A percentile compares a stretch with the other conserved stretches of the same genome.
Conservation (phyloP, 2,888 invertebrate species). For the Hypomecis atomaria region DNA sequence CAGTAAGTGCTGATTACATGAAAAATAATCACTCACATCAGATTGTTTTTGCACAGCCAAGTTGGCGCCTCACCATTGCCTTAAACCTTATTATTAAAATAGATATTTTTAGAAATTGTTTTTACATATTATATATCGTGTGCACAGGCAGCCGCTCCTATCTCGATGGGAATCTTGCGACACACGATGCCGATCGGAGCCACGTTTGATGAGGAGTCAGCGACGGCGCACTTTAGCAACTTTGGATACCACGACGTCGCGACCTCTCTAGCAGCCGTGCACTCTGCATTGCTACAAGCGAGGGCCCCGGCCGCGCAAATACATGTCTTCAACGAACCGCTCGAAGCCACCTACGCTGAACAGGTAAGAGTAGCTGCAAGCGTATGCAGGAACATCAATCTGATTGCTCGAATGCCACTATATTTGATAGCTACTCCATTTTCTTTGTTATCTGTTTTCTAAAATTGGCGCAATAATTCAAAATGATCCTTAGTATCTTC, state of each 20-base stretch:
- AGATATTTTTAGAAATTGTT: too few species aligned
- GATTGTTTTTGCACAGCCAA: too few species aligned
- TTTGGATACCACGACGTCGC: slow-evolving; percentile 91
- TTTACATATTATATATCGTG: neutral
- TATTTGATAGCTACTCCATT: too few species aligned
- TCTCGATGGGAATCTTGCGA: slow-evolving; percentile 73
- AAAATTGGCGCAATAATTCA: too few species aligned
- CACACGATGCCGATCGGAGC: slow-evolving; percentile 84
- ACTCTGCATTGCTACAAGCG: slow-evolving; percentile 85
- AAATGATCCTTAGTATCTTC: too few species aligned
- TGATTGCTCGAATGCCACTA: too few species aligned
- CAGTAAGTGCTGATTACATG: too few species aligned
- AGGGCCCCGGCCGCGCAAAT: slow-evolving; percentile 68
- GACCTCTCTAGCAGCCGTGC: slow-evolving; percentile 85
- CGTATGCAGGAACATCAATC: too few species aligned
- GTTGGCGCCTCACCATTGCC: too few species aligned
- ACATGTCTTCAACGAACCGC: slow-evolving; percentile 86
- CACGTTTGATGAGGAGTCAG: slow-evolving; percentile 71
- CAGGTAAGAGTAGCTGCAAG: slow-evolving; percentile 64
- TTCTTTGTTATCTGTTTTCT: too few species aligned
- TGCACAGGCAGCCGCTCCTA: slow-evolving; percentile 54
- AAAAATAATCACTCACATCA: too few species aligned
- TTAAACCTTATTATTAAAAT: too few species aligned
- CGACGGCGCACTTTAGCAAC: slow-evolving; percentile 91
- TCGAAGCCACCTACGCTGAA: slow-evolving; percentile 86